Evolutionary conservation across 2,113 vertebrate species (phyloP), one percentile per base, ranked within the genome.

Genomic region (Odontesthes bonariensis): DNA sequence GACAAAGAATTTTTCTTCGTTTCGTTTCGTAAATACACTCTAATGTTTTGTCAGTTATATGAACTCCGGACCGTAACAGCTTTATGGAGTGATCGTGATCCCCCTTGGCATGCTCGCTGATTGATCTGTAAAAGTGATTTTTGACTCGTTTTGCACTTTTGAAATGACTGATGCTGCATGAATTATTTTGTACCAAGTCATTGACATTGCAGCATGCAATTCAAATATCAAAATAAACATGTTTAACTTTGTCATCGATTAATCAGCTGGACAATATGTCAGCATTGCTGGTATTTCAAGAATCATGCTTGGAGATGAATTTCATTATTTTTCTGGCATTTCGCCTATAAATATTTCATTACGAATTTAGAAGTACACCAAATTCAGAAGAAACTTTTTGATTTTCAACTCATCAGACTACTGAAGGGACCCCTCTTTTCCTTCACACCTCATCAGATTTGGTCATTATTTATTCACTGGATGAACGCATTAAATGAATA

Each of bases 111-210:
- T 92, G 91, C 85, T 86, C 72, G 82, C 77, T 87, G 68, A 82
- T 79, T 87, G 72, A 83, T 86, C 75, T 90, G 86, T 90, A 55
- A 75, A 10, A 69, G 85, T 88, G 88, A 86, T 86, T 78, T 84
- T 91, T 77, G 83, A 89, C 40, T 82, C 38, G 88, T 94, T 93
- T 91, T 92, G 91, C 91, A 94, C 94, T 94, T 93, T 89, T 82
- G 67, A 89, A 90, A 84, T 47, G 66, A 87, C 77, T 72, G 54
- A 94, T 92, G 92, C 91, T 91, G 93, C 93, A 95, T 94, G 93
- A 84, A 83, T 75, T 91, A 89, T 88, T 95, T 94, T 93, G 93
- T 94, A 94, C 81, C 58, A 85, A 83, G 74, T 85, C 62, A 78
- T 85, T 89, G 79, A 91, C 91, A 89, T 58, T 88, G 88, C 84